Base-by-base conservation (phyloP, 2,888 invertebrate genomes). In the Nycteola revayana region DNA sequence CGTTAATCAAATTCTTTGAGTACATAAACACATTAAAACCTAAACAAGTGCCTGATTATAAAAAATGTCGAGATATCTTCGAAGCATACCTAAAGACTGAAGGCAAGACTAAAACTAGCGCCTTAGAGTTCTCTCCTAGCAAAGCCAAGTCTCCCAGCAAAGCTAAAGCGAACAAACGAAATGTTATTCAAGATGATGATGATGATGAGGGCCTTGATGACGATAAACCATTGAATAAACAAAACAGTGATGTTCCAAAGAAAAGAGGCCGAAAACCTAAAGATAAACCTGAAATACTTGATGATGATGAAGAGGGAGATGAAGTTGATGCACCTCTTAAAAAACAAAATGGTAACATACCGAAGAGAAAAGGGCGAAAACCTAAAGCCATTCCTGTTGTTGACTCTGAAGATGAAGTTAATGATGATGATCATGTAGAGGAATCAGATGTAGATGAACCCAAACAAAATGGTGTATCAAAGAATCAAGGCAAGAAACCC, bases 21-120 rank as follows among this genome's bases (percentile, higher is more conserved):
- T 92, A 94, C 63, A 90, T 95, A 2, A 86, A 90, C 28, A 88
- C 90, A 22, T 53, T 96, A 57, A 88, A 93, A 46, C 94, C 94
- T 52, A 91, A 94, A 57, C 92, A 93, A 9, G 77, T 75, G 7
- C 95, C 96, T 0, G 92, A 96, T 68, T 96, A 96, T 67, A 81
- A 90, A 0, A 92, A 93, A 68, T 93, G 94, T 46, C 89, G 91
- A 8, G 89, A 91, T 42, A 79, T 94, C 8, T 93, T 96, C 46
- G 75, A 84, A 10, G 78, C 78, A 25, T 95, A 93, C 7, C 75
- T 96, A 0, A 92, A 93, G 62, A 78, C 86, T 9, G 74, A 92
- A 29, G 92, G 92, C 5, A 89, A 91, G 23, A 68, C 90, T 0
- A 77, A 88, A 29, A 86, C 68, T 25, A 91, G 91, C 24, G 91